Conservation (phyloP, 2,797 vertebrate species). For the Crocodylus rhombifer region DNA sequence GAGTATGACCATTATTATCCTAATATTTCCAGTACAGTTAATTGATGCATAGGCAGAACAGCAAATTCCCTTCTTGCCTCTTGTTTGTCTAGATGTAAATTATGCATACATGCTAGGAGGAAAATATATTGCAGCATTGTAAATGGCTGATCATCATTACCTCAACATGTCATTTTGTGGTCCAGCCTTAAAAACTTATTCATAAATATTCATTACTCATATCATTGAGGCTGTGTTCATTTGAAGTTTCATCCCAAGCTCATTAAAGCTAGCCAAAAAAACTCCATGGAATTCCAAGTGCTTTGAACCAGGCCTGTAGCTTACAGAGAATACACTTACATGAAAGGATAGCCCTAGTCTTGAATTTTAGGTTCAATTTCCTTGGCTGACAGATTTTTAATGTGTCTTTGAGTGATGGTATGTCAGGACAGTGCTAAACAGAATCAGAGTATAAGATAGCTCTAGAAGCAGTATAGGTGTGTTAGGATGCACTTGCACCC, state of each 20-base stretch:
- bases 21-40: not conserved
- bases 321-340: not conserved
- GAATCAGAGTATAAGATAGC: no score
- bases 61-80: not conserved
- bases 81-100: not conserved
- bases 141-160: not conserved
- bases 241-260: not conserved
- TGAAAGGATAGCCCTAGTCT: no score
- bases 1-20: accelerated
- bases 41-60: not conserved
- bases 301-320: not conserved
- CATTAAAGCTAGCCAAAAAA: not conserved
- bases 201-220: not conserved
- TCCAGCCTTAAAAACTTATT: not conserved
- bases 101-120: not conserved
- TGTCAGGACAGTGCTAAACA: no score
- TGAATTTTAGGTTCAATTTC: no score
- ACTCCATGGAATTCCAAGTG: not conserved
- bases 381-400: no score
- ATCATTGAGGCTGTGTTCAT: not conserved
- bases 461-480: no score
- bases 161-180: not conserved
- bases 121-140: not conserved
- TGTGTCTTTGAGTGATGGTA: no score
- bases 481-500: no score